These are phyloP conservation scores for Coranthus polyacanthus DNA, from an alignment of 2,797 vertebrate genomes.

Conservation along the genomic window DNA sequence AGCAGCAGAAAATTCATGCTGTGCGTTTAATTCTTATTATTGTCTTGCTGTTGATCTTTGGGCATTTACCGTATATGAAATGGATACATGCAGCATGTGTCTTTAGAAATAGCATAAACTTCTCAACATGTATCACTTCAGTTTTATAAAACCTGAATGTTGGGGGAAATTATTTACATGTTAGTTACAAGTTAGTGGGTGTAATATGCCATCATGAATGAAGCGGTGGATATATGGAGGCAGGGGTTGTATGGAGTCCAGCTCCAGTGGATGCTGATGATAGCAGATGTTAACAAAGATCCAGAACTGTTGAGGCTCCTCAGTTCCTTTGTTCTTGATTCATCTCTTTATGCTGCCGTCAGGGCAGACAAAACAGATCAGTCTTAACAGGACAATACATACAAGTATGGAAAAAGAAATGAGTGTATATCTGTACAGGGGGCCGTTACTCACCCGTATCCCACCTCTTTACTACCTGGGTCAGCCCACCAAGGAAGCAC, in stretches of 20 bases:
- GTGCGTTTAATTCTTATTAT: too few species aligned
- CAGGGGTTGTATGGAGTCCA: constrained; percentile 18
- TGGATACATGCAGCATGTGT: background rate
- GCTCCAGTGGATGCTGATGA: constrained; percentile 56
- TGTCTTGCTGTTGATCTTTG: too few species aligned
- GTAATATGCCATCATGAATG: constrained; percentile 13
- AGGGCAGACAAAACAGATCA: constrained; percentile 82
- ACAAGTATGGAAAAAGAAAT: constrained; percentile 33
- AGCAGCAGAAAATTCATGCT: too few species aligned
- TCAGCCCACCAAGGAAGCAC: constrained; percentile 55
- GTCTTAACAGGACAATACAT: constrained; percentile 48
- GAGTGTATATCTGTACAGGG: constrained; percentile 20
- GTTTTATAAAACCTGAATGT: background rate
- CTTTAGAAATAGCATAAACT: background rate
- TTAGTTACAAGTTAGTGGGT: background rate
- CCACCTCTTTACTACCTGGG: constrained; percentile 35
- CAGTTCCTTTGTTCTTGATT: constrained; percentile 77
- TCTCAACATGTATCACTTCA: background rate
- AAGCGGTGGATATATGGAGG: constrained; percentile 2
- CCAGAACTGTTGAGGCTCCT: constrained; percentile 54
- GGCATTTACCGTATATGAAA: too few species aligned
- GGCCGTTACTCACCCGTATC: constrained; percentile 22
- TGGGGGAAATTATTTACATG: too few species aligned
- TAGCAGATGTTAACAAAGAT: constrained; percentile 61
- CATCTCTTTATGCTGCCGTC: constrained; percentile 67